Percentiles rank a stretch among this genome's conserved stretches.
phyloP scores from a whole-genome alignment of 2,888 invertebrate genomes.

The Zeuzera pyrina region DNA sequence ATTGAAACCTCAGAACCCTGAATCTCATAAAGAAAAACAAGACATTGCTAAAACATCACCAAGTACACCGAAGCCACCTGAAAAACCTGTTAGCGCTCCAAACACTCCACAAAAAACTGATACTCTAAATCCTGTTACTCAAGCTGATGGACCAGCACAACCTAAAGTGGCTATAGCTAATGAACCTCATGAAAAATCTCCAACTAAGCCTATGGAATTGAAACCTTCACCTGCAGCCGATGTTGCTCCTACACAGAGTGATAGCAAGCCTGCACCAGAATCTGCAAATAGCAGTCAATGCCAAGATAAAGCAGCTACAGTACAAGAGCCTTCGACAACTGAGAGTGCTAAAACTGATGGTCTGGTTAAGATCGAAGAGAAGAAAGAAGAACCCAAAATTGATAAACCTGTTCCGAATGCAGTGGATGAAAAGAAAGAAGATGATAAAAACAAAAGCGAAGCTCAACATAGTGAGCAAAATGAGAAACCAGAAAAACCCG shows the following conservation, averaged over 20 bases:
- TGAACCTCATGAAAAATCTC: slow-evolving; percentile 52
- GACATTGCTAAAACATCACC: slow-evolving; percentile 62
- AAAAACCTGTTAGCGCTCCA: slow-evolving; percentile 38
- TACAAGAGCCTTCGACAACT: slow-evolving; percentile 27
- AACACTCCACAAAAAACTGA: slow-evolving; percentile 52
- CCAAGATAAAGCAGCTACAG: slow-evolving; percentile 37
- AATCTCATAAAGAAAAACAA: slow-evolving; percentile 53
- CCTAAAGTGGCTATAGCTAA: slow-evolving; percentile 53
- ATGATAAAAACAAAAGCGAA: slow-evolving; percentile 25
- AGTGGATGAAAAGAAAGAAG: slow-evolving; percentile 34
- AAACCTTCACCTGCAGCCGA: slow-evolving; percentile 52
- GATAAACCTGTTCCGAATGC: slow-evolving; percentile 6
- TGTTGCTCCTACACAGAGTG: slow-evolving; percentile 53
- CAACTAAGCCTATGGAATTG: slow-evolving; percentile 48
- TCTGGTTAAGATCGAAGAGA: slow-evolving; percentile 38
- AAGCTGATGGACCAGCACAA: slow-evolving; percentile 37
- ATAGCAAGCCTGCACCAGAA: slow-evolving; percentile 52
- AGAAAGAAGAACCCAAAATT: slow-evolving; percentile 29
- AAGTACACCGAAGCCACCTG: slow-evolving; percentile 61
- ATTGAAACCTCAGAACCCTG: slow-evolving; percentile 52
- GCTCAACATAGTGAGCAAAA: slow-evolving; percentile 34
- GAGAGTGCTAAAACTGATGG: slow-evolving; percentile 37
- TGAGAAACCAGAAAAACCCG: slow-evolving; percentile 33
- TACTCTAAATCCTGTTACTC: slow-evolving; percentile 26
- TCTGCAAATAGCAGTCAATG: slow-evolving; percentile 48